phyloP scores from a whole-genome alignment of 2,797 vertebrate species.

The Typhlichthys eigenmanni region DNA sequence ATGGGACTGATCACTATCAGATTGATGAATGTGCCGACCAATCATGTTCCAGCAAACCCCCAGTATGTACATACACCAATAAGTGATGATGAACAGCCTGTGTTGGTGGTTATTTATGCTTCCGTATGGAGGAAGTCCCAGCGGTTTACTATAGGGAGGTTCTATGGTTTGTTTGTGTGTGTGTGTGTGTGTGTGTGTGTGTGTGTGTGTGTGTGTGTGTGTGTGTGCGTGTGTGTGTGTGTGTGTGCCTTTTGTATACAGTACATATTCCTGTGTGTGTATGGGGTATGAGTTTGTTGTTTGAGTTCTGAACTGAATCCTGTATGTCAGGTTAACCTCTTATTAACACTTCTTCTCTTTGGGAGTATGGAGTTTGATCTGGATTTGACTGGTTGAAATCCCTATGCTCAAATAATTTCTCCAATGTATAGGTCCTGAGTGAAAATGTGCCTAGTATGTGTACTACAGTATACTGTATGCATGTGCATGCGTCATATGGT shows the following conservation, averaged over 20 bases:
- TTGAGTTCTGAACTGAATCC: conserved; percentile 26
- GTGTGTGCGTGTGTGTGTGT: conserved; percentile 2
- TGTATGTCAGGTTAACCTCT: conserved; percentile 55
- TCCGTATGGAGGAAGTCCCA: conserved; percentile 47
- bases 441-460: conserved; percentile 13
- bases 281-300: conserved; percentile 10
- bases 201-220: conserved; percentile 13
- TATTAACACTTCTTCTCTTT: conserved; percentile 43
- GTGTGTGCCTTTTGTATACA: conserved; percentile 24
- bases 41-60: conserved; percentile 95
- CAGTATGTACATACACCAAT: conserved; percentile 93
- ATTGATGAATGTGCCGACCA: conserved; percentile 99
- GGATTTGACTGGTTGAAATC: conserved; percentile 43
- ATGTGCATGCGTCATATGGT: conserved; percentile 1
- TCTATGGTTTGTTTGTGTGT: conserved; percentile 25
- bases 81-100: conserved; percentile 92
- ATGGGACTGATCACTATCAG: conserved; percentile 96
- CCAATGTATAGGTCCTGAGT: conserved; percentile 32
- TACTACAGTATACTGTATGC: background rate
- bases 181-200: conserved; percentile 12
- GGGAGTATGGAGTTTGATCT: conserved; percentile 41
- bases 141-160: conserved; percentile 41
- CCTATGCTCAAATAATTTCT: conserved; percentile 45
- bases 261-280: conserved; percentile 13
- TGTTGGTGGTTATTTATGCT: conserved; percentile 87